These are phyloP conservation scores for Muscicapa adusta DNA, from an alignment of 2,113 vertebrate genomes.

Conservation along the genomic window DNA sequence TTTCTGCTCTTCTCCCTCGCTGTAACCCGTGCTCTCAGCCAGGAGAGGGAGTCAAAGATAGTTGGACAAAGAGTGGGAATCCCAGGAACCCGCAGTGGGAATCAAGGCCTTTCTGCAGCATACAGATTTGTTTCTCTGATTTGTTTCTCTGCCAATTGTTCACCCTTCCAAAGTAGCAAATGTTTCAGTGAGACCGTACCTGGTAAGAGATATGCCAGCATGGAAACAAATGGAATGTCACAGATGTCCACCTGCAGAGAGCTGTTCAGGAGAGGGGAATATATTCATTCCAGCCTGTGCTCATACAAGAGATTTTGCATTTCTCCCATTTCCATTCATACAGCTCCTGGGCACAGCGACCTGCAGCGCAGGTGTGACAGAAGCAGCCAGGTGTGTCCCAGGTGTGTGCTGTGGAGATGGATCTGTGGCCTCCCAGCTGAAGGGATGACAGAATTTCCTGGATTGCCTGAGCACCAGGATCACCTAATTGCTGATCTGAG, in stretches of 20 bases:
- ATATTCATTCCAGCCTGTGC: background rate
- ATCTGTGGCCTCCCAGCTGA: background rate
- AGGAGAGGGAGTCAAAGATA: constrained; percentile 49
- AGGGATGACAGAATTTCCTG: background rate
- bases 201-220: background rate
- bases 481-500: background rate
- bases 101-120: background rate
- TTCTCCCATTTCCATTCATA: background rate
- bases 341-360: background rate
- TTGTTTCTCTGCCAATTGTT: background rate
- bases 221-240: background rate
- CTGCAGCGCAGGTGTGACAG: background rate
- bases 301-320: background rate
- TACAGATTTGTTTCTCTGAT: background rate
- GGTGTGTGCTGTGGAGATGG: background rate
- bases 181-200: background rate
- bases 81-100: background rate
- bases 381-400: background rate
- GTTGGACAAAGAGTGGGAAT: background rate
- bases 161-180: background rate
- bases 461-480: background rate
- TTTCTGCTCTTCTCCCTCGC: background rate
- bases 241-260: background rate
- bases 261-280: background rate
- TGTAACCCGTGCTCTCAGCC: background rate